Conservation (phyloP, 1,140 invertebrate genomes). For the Cryptotermes secundus region DNA sequence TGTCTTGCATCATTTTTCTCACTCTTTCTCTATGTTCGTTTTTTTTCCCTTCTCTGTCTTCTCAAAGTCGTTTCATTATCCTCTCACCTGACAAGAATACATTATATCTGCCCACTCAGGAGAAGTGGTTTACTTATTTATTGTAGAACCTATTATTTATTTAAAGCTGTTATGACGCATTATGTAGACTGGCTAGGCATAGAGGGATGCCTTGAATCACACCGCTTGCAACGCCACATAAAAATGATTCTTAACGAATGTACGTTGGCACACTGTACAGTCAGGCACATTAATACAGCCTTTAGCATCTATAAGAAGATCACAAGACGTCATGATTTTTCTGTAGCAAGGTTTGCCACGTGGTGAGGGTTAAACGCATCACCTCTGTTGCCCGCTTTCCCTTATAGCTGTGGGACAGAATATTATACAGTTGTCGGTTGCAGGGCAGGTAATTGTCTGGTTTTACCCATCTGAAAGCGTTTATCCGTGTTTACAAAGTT, state of each 20-base stretch:
- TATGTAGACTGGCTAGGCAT: neutral
- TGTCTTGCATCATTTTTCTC: neutral
- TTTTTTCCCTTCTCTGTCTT: slow-evolving; percentile 28
- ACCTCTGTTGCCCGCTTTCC: too few relatives aligned
- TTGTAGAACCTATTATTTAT: slow-evolving; percentile 28
- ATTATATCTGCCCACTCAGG: slow-evolving; percentile 31
- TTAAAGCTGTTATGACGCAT: slow-evolving; percentile 24
- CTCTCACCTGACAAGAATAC: slow-evolving; percentile 34
- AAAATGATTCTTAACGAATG: neutral
- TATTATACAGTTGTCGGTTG: too few relatives aligned
- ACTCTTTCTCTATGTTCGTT: slow-evolving; percentile 2
- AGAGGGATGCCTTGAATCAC: neutral
- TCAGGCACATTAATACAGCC: neutral
- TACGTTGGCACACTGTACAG: neutral
- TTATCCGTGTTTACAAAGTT: too few relatives aligned
- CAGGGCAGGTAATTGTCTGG: too few relatives aligned
- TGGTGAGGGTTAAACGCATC: too few relatives aligned
- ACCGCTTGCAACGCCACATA: neutral
- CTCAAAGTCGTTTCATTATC: slow-evolving; percentile 30
- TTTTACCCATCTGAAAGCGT: too few relatives aligned
- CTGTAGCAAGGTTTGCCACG: neutral
- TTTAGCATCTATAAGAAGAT: neutral
- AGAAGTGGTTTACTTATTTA: slow-evolving; percentile 34
- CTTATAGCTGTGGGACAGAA: too few relatives aligned
- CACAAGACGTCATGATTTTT: neutral